Conservation (phyloP, 2,113 vertebrate genomes). For the Globicephala melas region DNA sequence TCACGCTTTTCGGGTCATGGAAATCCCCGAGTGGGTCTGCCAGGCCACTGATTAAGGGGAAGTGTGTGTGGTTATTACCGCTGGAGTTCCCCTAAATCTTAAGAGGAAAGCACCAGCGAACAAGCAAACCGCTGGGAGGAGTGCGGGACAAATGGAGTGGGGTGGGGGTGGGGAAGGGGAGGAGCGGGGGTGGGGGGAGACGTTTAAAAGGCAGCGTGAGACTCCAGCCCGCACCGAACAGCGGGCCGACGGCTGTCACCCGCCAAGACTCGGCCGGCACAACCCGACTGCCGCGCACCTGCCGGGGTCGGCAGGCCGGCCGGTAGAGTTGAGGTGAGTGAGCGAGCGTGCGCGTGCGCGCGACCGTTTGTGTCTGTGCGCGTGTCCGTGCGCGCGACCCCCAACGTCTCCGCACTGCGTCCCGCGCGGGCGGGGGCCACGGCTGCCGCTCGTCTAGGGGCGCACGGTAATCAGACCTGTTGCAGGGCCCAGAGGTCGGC, state of each 20-base stretch:
- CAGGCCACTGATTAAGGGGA: constrained; percentile 35
- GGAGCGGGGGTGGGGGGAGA: not conserved
- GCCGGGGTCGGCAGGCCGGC: not conserved
- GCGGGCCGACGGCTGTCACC: not conserved
- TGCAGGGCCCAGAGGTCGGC: not conserved
- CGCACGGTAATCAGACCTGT: not conserved
- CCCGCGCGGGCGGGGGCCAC: not conserved
- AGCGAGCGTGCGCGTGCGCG: not conserved
- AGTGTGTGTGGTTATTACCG: constrained; percentile 54
- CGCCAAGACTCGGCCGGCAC: not conserved
- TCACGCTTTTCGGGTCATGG: constrained; percentile 9
- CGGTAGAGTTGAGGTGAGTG: not conserved
- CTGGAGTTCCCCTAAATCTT: constrained; percentile 65
- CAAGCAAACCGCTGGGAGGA: not conserved
- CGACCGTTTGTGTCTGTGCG: too few species aligned
- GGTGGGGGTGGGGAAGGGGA: not conserved
- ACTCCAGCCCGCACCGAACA: not conserved
- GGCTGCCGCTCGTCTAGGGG: not conserved
- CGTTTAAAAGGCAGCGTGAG: not conserved
- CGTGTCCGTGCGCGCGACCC: not conserved
- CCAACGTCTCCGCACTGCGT: not conserved
- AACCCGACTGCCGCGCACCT: not conserved
- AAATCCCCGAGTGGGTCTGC: constrained; percentile 60
- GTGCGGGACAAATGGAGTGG: not conserved
- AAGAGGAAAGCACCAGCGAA: constrained; percentile 66